Conservation (phyloP, 2,797 vertebrate genomes). For the Gobio occitaniae region DNA sequence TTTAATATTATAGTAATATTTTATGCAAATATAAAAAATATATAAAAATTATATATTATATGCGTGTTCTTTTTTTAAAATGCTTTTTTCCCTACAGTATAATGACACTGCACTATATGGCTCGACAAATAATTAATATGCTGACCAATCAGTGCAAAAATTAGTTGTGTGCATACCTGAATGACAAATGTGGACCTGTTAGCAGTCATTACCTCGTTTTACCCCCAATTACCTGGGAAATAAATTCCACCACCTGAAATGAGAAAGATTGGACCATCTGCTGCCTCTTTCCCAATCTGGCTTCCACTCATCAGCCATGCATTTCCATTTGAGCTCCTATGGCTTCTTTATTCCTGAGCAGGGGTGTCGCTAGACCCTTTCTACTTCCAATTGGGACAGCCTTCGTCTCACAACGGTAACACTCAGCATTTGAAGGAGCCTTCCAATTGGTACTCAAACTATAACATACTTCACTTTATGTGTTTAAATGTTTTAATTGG, state of each 20-base stretch:
- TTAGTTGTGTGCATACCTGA: neutral
- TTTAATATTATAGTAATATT: no score
- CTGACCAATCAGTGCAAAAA: constrained; percentile 18
- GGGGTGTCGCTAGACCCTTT: neutral
- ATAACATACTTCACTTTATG: no score
- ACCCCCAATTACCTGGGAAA: constrained; percentile 50
- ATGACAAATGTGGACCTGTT: constrained; percentile 31
- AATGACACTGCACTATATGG: neutral
- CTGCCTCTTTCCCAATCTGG: constrained; percentile 41
- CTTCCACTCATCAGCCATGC: constrained; percentile 24
- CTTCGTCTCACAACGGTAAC: no score
- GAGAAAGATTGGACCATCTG: constrained; percentile 50
- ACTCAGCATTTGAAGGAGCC: no score
- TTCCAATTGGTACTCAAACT: no score
- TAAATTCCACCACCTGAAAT: constrained; percentile 48
- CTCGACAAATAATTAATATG: neutral
- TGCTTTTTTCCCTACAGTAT: neutral
- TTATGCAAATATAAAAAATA: no score
- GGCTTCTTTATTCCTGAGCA: constrained; percentile 27
- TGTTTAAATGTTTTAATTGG: no score
- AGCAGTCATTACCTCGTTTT: constrained; percentile 44
- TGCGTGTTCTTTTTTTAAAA: no score
- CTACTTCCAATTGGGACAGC: neutral
- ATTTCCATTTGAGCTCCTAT: constrained; percentile 32
- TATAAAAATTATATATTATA: no score